These are phyloP conservation scores for Dendronephthya gigantea DNA, from an alignment of 64 coral and sea anemone genomes.

Conservation along the genomic window DNA sequence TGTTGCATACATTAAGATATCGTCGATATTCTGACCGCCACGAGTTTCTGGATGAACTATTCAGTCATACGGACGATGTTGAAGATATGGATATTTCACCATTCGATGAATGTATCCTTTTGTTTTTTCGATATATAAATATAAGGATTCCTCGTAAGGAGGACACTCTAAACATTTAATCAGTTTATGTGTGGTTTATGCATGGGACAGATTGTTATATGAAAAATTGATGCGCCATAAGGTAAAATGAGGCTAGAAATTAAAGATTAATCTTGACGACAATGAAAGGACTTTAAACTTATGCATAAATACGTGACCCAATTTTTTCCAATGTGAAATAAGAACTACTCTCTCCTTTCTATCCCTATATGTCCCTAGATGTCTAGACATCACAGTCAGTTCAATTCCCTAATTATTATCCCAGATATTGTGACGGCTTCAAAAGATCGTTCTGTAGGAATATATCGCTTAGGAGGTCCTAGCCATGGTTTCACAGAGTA, in stretches of 20 bases:
- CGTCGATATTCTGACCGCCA: constrained; percentile 68
- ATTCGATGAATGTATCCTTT: constrained; percentile 80
- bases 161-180: too few relatives aligned
- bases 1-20: too few relatives aligned
- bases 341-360: not conserved
- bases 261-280: too few relatives aligned
- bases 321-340: too few relatives aligned
- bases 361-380: not conserved
- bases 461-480: constrained; percentile 60
- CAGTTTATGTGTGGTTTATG: not conserved
- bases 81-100: constrained; percentile 83
- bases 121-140: not conserved
- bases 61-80: constrained; percentile 55
- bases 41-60: constrained; percentile 62
- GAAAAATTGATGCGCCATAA: too few relatives aligned
- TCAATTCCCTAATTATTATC: not conserved
- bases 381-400: not conserved
- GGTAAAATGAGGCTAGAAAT: too few relatives aligned
- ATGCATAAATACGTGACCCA: too few relatives aligned
- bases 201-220: too few relatives aligned
- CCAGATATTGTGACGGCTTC: constrained; percentile 75
- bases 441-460: constrained; percentile 69
- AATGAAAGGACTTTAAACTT: too few relatives aligned
- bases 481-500: constrained; percentile 68
- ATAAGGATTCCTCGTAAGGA: too few relatives aligned